Base-by-base conservation (phyloP, 1,140 invertebrate genomes). In the Drosophila truncata region DNA sequence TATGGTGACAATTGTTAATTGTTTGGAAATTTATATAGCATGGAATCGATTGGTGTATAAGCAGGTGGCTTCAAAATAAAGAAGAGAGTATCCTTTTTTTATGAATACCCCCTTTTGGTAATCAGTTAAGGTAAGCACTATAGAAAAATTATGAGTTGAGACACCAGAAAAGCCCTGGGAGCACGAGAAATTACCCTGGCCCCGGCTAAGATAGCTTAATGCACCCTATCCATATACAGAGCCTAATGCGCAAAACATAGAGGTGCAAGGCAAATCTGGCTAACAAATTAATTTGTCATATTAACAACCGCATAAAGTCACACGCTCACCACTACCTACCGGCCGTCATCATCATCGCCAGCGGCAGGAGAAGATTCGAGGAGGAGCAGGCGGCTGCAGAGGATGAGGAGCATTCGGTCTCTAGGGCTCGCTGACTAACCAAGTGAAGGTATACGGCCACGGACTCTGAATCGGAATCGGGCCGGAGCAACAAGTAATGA, bases 271-370 rank as follows among this genome's bases (percentile, higher is more conserved):
- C 69, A 76, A 90, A 79, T 90, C 86, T 69, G 81, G 75, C 71
- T 85, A 90, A 85, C 85, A 90, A 90, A 90, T 90, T 85, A 90
- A 90, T 90, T 90, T 90, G 85, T 90, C 86, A 90, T 90, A 90
- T 91, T 85, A 90, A 90, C 85, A 90, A 90, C 85, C 63, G 61
- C 86, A 85, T 82, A 90, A 90, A 90, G 85, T 90, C 85, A 82
- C 85, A 90, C 85, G 85, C 78, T 90, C 80, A 83, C 59, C 37
- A 61, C 44, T 44, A 58, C 63, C 62, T 39, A 71, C 52, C 59
- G 76, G 39, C 75, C 69, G 70, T 80, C 65, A 83, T 74, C 63
- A 80, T 76, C 69, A 79, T 61, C 27, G 60, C 39, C 46, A 18
- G 57, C 29, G 25, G 62, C 62, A 41, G 57, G 35, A 37, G 50